phyloP scores from a whole-genome alignment of 2,797 vertebrate species.

The Mareca strepera region DNA sequence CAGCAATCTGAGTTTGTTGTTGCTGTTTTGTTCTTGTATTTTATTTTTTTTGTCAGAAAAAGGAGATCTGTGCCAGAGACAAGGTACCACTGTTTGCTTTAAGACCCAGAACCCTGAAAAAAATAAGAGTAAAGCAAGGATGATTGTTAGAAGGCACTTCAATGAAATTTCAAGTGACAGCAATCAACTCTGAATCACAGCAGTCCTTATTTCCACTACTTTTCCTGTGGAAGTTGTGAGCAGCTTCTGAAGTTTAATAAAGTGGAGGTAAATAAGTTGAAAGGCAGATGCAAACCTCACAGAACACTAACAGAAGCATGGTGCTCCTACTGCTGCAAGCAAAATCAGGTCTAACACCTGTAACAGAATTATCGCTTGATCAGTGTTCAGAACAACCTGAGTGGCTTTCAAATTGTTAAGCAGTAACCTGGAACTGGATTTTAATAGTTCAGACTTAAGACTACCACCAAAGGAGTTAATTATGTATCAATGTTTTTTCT shows the following conservation, averaged over 20 bases:
- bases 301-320: background rate
- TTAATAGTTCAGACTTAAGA: background rate
- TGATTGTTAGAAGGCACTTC: slow-evolving; percentile 5
- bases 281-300: background rate
- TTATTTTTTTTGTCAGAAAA: background rate
- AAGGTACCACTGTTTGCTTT: background rate
- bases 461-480: background rate
- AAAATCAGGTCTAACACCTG: background rate
- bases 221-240: background rate
- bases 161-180: background rate
- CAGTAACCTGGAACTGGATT: background rate
- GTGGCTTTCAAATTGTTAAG: background rate
- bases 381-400: background rate
- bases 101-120: background rate
- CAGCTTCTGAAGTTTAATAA: background rate
- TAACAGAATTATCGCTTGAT: background rate
- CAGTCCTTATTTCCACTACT: background rate
- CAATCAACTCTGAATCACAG: background rate
- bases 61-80: background rate
- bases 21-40: no score
- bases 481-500: background rate
- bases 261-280: background rate
- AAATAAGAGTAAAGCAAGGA: background rate
- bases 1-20: background rate
- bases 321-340: background rate